These are phyloP conservation scores for Cactoblastis cactorum DNA, from an alignment of 2,888 invertebrate genomes.

Conservation along the genomic window DNA sequence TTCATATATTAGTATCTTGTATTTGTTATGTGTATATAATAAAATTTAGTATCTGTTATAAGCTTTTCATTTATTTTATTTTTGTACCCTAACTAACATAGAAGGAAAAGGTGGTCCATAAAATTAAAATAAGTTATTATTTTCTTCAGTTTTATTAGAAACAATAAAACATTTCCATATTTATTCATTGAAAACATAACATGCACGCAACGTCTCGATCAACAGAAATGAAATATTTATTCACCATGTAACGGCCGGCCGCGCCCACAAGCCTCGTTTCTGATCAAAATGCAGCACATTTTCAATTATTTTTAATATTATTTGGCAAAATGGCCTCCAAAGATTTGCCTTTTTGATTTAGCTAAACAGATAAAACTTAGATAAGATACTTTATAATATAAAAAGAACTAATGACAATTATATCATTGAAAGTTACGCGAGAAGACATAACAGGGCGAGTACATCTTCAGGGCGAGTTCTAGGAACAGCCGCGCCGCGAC, in stretches of 20 bases:
- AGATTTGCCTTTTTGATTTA: too few species aligned
- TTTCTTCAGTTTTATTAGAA: slow-evolving; percentile 65
- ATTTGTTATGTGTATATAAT: not conserved
- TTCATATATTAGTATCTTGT: not conserved
- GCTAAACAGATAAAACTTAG: too few species aligned
- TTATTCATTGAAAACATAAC: slow-evolving; percentile 61
- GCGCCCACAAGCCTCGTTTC: slow-evolving; percentile 4
- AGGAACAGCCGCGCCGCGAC: too few species aligned
- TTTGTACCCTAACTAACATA: not conserved
- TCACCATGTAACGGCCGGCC: slow-evolving; percentile 15
- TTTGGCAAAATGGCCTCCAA: too few species aligned
- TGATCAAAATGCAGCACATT: too few species aligned
- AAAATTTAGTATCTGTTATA: not conserved
- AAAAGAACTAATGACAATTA: too few species aligned
- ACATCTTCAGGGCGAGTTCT: too few species aligned
- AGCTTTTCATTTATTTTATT: not conserved
- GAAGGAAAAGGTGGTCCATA: not conserved
- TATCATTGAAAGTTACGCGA: too few species aligned
- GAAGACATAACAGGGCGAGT: too few species aligned
- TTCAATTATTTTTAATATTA: too few species aligned
- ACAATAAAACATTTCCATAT: slow-evolving; percentile 65
- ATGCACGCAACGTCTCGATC: slow-evolving; percentile 39
- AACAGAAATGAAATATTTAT: slow-evolving; percentile 37
- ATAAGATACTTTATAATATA: too few species aligned
- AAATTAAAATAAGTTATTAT: slow-evolving; percentile 2